These are phyloP conservation scores for Amphibalanus amphitrite DNA, from an alignment of 1,140 invertebrate species.

Conservation along the genomic window DNA sequence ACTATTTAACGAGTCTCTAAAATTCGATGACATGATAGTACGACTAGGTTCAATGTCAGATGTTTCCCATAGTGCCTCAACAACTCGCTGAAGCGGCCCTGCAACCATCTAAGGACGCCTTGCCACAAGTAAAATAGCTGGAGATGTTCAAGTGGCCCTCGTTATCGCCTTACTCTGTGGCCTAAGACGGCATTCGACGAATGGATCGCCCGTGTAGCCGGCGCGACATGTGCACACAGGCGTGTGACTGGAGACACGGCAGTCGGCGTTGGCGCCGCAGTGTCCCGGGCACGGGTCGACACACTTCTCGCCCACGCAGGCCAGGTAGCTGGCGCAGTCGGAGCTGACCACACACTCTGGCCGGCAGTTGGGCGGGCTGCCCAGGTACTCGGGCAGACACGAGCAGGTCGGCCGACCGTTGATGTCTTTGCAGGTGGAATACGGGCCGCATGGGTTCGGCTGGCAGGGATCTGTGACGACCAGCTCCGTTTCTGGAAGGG, in stretches of 20 bases:
- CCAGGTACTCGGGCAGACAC: conserved; percentile 38
- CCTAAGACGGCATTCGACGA: conserved; percentile 26
- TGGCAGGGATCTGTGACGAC: conserved; percentile 25
- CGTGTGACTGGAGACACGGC: conserved; percentile 50
- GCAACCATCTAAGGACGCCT: too few species aligned
- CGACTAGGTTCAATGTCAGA: too few species aligned
- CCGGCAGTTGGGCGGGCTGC: conserved; percentile 45
- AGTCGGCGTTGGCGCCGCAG: conserved; percentile 41
- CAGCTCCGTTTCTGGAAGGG: neutral
- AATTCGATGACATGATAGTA: too few species aligned
- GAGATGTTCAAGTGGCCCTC: too few species aligned
- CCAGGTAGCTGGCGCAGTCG: conserved; percentile 24
- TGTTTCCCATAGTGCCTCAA: too few species aligned
- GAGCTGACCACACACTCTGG: conserved; percentile 28
- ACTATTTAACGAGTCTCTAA: too few species aligned
- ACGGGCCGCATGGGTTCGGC: conserved; percentile 46
- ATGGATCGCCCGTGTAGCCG: conserved; percentile 27
- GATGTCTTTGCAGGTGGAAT: conserved; percentile 45
- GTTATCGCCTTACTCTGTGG: conserved; percentile 18
- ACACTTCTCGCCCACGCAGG: conserved; percentile 25
- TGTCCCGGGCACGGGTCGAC: conserved; percentile 21
- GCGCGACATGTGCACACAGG: conserved; percentile 30
- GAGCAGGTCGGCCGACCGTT: conserved; percentile 48
- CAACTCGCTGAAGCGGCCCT: too few species aligned
- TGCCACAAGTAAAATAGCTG: too few species aligned